phyloP scores from a whole-genome alignment of 1,140 invertebrate genomes.

The Procambarus clarkii region DNA sequence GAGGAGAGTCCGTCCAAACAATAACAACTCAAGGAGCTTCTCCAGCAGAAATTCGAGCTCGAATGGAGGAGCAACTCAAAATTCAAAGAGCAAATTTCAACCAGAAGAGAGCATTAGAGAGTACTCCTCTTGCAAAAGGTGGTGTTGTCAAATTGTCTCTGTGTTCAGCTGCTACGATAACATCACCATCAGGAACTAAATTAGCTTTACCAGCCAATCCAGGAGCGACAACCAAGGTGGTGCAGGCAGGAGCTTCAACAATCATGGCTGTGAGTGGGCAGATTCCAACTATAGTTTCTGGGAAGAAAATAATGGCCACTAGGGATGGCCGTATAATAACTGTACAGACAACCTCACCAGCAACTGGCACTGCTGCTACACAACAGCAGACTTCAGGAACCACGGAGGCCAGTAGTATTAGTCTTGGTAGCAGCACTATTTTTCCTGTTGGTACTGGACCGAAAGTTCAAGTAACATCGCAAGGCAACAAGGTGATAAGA shows the following conservation, averaged over 20 bases:
- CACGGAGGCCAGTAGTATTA: slow-evolving; percentile 34
- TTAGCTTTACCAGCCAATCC: slow-evolving; percentile 16
- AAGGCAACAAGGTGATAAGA: slow-evolving; percentile 68
- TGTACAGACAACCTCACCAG: slow-evolving; percentile 54
- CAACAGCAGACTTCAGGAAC: not conserved
- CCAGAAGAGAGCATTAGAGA: slow-evolving; percentile 63
- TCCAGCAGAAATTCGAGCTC: slow-evolving; percentile 57
- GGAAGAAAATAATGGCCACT: slow-evolving; percentile 69
- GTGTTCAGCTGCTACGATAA: slow-evolving; percentile 40
- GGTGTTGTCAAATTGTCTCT: slow-evolving; percentile 62
- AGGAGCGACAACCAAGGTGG: slow-evolving; percentile 42
- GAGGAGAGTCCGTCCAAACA: slow-evolving; percentile 27
- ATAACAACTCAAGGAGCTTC: slow-evolving; percentile 39
- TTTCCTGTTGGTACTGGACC: slow-evolving; percentile 63
- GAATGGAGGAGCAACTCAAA: slow-evolving; percentile 71
- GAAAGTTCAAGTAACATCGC: slow-evolving; percentile 66
- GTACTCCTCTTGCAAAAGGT: slow-evolving; percentile 34
- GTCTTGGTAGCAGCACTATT: slow-evolving; percentile 60
- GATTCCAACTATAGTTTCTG: slow-evolving; percentile 58
- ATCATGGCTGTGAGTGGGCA: slow-evolving; percentile 64
- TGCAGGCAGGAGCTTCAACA: slow-evolving; percentile 48
- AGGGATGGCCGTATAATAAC: slow-evolving; percentile 70
- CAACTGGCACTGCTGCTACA: not conserved
- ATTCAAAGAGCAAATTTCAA: slow-evolving; percentile 70
- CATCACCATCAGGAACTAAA: slow-evolving; percentile 45